phyloP scores from a whole-genome alignment of 2,888 invertebrate genomes.

The Osmoderma eremita region DNA sequence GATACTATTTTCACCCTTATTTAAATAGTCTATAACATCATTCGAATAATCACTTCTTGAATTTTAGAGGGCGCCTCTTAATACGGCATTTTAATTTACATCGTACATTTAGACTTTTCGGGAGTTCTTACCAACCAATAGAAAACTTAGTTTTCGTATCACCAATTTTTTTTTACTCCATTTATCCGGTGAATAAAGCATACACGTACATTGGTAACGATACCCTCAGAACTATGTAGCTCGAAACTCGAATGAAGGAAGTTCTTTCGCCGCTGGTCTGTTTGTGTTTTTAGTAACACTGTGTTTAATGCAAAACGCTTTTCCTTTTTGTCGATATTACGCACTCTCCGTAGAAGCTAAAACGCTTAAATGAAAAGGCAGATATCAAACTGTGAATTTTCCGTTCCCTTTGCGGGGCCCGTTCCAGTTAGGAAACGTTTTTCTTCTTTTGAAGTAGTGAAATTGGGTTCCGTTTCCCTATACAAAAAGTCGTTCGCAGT shows the following conservation, averaged over 20 bases:
- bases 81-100: no score
- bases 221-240: slow-evolving; percentile 1
- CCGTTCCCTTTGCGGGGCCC: slow-evolving; percentile 46
- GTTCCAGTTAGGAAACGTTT: slow-evolving; percentile 47
- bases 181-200: no score
- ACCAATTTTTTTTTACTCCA: no score
- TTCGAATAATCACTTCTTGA: no score
- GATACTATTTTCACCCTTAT: no score
- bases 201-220: neutral
- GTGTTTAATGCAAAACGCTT: slow-evolving; percentile 29
- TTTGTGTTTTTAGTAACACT: slow-evolving; percentile 23
- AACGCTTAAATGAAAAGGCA: slow-evolving; percentile 33
- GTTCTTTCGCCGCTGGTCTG: neutral
- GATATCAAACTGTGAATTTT: slow-evolving; percentile 44
- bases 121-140: no score
- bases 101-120: no score
- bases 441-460: slow-evolving; percentile 46
- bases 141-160: no score
- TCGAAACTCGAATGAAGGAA: neutral
- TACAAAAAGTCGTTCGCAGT: slow-evolving; percentile 41
- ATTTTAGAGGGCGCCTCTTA: no score
- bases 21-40: no score
- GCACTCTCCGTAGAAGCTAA: slow-evolving; percentile 20
- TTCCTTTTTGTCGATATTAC: slow-evolving; percentile 32
- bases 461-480: slow-evolving; percentile 41